These are phyloP conservation scores for Steinernema khuongi DNA, from an alignment of 1,140 invertebrate species.

Conservation along the genomic window DNA sequence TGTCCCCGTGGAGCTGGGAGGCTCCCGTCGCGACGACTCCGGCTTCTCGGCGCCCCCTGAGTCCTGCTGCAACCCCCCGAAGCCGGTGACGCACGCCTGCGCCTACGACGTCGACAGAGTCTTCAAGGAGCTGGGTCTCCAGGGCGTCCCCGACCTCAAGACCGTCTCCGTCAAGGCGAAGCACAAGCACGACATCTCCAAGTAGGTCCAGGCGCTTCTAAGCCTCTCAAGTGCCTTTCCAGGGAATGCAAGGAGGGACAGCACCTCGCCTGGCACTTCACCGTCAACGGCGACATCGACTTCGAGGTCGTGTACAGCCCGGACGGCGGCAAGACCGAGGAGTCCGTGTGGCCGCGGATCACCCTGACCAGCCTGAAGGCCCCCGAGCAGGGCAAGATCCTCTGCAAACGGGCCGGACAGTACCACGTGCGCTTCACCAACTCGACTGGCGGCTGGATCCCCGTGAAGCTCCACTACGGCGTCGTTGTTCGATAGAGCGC, in stretches of 20 bases:
- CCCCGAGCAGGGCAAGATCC: background rate
- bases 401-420: background rate
- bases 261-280: background rate
- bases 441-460: background rate
- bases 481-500: background rate
- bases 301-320: background rate
- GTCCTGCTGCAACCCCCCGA: constrained; percentile 35
- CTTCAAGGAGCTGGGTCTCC: background rate
- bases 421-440: constrained; percentile 3
- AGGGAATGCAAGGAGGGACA: constrained; percentile 6
- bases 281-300: constrained; percentile 5
- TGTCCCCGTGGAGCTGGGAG: constrained; percentile 35
- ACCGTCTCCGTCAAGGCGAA: background rate
- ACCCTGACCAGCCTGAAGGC: background rate
- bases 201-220: background rate
- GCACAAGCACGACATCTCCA: constrained; percentile 5
- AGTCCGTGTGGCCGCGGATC: constrained; percentile 3
- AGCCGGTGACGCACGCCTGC: constrained; percentile 16
- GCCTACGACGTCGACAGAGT: background rate
- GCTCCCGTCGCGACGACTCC: constrained; percentile 26
- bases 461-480: background rate
- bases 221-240: background rate
- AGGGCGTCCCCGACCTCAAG: constrained; percentile 9
- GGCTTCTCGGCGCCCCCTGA: constrained; percentile 34
- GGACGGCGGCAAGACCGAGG: background rate